Conservation (phyloP, 2,797 vertebrate genomes). For the Mionectes olivaceus region DNA sequence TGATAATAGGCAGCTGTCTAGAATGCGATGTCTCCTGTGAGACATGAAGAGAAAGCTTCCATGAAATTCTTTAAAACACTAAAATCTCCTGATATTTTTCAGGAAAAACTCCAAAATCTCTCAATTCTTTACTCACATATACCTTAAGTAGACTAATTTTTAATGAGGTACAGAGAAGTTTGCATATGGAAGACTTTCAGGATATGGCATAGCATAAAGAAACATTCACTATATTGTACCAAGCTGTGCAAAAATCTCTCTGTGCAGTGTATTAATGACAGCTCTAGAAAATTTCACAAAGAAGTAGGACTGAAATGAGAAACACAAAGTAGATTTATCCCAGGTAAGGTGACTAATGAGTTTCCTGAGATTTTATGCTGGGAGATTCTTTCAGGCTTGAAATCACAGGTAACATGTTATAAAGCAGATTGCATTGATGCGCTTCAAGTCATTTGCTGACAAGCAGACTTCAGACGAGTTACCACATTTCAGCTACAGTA, state of each 20-base stretch:
- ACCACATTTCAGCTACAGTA: background rate
- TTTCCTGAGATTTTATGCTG: background rate
- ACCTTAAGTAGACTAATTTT: background rate
- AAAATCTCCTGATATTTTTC: background rate
- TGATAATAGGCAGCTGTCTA: background rate
- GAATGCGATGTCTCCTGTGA: background rate
- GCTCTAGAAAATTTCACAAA: background rate
- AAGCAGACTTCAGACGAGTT: background rate
- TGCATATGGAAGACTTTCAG: background rate
- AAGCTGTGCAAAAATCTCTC: background rate
- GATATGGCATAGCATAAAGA: background rate
- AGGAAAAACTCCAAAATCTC: background rate
- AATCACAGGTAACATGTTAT: background rate
- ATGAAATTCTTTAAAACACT: background rate
- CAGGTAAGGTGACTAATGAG: background rate
- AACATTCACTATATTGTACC: background rate
- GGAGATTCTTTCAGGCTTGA: background rate
- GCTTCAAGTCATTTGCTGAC: background rate
- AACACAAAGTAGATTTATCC: background rate
- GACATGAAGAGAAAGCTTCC: background rate
- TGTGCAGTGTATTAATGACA: background rate
- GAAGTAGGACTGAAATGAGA: background rate
- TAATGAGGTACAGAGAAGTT: background rate
- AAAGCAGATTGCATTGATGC: background rate
- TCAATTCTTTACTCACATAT: background rate